Evolutionary conservation across 2,113 vertebrate species (phyloP).

Genomic region (Cheilinus undulatus): DNA sequence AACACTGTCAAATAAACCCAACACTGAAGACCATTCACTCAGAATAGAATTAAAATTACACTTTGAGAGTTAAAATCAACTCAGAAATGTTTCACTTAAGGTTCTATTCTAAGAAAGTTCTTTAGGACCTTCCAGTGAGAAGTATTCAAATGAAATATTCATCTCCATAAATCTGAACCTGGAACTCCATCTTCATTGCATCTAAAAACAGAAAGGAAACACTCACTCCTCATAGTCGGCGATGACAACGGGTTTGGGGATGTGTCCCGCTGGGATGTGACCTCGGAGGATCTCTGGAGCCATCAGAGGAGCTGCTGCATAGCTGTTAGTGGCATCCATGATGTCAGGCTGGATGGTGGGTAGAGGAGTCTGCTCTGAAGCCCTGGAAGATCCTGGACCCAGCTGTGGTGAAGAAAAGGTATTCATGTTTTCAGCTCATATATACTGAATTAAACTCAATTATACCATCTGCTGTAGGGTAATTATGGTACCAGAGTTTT

Average conservation of each 20-base stretch:
- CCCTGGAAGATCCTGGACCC: constrained; percentile 68
- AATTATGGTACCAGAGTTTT: too few relatives aligned
- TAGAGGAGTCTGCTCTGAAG: constrained; percentile 67
- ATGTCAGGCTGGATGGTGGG: constrained; percentile 67
- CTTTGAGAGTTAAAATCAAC: too few relatives aligned
- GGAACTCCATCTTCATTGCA: background rate
- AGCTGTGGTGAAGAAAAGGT: constrained; percentile 60
- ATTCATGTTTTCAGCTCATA: background rate
- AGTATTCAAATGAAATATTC: background rate
- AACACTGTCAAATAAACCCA: too few relatives aligned
- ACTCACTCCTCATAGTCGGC: constrained; percentile 97
- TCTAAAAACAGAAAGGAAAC: background rate
- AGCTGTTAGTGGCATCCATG: constrained; percentile 34
- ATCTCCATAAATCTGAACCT: background rate
- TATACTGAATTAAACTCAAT: background rate
- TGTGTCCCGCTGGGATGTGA: constrained; percentile 93
- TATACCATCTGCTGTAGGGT: background rate
- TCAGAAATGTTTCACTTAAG: too few relatives aligned
- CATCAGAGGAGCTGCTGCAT: constrained; percentile 55
- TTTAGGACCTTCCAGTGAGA: too few relatives aligned
- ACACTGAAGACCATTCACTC: too few relatives aligned
- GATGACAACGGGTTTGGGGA: constrained; percentile 94
- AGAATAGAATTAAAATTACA: too few relatives aligned
- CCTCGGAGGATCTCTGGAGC: constrained; percentile 89
- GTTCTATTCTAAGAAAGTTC: too few relatives aligned